Evolutionary conservation across 2,113 vertebrate species (phyloP).

Genomic region (Xerus inauris): DNA sequence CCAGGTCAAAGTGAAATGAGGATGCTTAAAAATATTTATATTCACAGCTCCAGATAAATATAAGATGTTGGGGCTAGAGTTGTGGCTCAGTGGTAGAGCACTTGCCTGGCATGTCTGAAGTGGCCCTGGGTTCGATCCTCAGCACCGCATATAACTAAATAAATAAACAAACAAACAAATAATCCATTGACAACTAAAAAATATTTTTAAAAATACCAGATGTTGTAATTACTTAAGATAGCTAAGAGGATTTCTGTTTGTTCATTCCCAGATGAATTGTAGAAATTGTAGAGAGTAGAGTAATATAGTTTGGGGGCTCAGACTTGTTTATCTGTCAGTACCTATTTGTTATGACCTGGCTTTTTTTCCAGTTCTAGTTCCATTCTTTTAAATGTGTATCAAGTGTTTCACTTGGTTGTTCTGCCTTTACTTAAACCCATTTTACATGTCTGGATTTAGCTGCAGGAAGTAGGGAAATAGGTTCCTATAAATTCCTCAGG

Average conservation of each 20-base stretch:
- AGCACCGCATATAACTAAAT: too few relatives aligned
- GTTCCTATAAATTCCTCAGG: neutral
- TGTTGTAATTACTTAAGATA: neutral
- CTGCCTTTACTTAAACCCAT: neutral
- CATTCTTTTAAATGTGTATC: neutral
- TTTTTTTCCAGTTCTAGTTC: constrained; percentile 14
- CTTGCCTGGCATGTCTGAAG: too few relatives aligned
- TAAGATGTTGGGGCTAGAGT: neutral
- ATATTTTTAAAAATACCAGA: too few relatives aligned
- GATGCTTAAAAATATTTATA: neutral
- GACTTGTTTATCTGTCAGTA: neutral
- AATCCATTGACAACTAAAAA: too few relatives aligned
- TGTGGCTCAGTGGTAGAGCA: too few relatives aligned
- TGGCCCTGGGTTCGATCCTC: too few relatives aligned
- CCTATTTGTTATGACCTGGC: neutral
- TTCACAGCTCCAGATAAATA: neutral
- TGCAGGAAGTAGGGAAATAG: neutral
- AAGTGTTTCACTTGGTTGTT: neutral
- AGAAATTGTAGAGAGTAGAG: neutral
- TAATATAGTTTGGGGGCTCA: neutral
- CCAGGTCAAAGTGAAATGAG: neutral
- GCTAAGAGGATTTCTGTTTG: neutral
- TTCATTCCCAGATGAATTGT: neutral
- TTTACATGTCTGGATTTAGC: neutral
- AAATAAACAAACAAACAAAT: too few relatives aligned